A percentile compares a stretch with the other conserved stretches of the same genome.
Evolutionary conservation across 64 coral and sea anemone species (phyloP).

Genomic region (Trachythela sp.): DNA sequence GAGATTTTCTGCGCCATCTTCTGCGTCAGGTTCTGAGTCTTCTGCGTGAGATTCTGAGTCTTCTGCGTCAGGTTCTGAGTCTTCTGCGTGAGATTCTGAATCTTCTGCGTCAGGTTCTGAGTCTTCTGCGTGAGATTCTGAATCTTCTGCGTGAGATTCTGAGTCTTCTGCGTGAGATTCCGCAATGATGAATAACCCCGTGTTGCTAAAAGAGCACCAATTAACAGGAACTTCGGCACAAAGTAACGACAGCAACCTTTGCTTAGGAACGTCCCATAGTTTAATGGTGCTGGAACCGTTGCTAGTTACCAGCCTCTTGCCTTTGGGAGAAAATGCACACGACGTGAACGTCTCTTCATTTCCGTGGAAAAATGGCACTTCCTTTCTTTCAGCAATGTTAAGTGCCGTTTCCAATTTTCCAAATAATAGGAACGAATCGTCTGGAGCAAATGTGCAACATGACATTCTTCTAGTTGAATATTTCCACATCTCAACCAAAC

Average conservation of each 20-base stretch:
- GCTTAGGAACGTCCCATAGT: not conserved
- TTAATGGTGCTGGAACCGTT: not conserved
- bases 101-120: no score
- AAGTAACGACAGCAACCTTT: not conserved
- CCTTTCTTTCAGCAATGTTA: not conserved
- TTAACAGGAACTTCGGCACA: not conserved
- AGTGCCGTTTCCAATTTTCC: not conserved
- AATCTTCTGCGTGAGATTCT: no score
- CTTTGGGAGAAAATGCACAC: not conserved
- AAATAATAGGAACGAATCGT: not conserved
- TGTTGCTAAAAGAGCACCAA: not conserved
- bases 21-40: no score
- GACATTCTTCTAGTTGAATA: not conserved
- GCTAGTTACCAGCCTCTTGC: not conserved
- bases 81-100: no score
- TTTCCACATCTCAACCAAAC: not conserved
- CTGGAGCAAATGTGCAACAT: not conserved
- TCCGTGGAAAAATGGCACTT: not conserved
- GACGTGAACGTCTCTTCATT: not conserved
- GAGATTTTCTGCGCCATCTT: no score
- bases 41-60: no score
- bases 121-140: no score
- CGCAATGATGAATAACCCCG: not conserved
- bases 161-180: not conserved
- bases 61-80: no score